Evolutionary conservation across 2,113 vertebrate genomes (phyloP).

Genomic region (Ciconia boyciana): DNA sequence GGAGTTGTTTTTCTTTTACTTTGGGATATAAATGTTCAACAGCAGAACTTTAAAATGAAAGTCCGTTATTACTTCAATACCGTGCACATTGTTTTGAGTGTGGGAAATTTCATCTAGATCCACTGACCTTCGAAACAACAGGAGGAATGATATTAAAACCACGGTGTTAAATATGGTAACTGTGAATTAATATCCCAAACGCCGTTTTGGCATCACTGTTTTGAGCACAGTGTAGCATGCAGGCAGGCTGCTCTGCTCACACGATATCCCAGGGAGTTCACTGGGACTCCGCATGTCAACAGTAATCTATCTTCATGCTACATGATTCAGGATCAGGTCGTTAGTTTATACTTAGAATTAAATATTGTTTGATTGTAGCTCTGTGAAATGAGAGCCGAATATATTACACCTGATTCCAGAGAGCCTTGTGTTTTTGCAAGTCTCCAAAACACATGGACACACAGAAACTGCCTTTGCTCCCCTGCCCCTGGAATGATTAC

Average conservation of each 20-base stretch:
- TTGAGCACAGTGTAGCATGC: not conserved
- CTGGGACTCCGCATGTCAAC: conserved; percentile 44
- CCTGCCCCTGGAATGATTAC: not conserved
- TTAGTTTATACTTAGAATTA: conserved; percentile 59
- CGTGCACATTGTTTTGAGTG: not conserved
- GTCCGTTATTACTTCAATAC: not conserved
- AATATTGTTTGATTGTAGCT: conserved; percentile 60
- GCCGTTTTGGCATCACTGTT: not conserved
- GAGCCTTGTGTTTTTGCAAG: not conserved
- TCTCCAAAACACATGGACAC: not conserved
- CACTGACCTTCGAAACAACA: conserved; percentile 25
- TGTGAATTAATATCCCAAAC: conserved; percentile 9
- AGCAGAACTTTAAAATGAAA: not conserved
- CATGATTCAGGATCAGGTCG: conserved; percentile 50
- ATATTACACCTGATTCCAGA: conserved; percentile 31
- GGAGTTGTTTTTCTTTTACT: not conserved
- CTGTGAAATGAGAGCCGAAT: conserved; percentile 32
- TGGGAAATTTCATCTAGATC: not conserved
- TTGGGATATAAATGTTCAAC: not conserved
- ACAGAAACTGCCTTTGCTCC: not conserved
- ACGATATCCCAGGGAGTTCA: conserved; percentile 51
- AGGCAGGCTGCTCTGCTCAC: not conserved
- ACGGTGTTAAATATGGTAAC: not conserved
- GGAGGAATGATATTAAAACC: not conserved
- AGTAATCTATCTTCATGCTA: conserved; percentile 52